Base-by-base conservation (phyloP, 64 coral and sea anemone genomes). In the Montipora foliosa region DNA sequence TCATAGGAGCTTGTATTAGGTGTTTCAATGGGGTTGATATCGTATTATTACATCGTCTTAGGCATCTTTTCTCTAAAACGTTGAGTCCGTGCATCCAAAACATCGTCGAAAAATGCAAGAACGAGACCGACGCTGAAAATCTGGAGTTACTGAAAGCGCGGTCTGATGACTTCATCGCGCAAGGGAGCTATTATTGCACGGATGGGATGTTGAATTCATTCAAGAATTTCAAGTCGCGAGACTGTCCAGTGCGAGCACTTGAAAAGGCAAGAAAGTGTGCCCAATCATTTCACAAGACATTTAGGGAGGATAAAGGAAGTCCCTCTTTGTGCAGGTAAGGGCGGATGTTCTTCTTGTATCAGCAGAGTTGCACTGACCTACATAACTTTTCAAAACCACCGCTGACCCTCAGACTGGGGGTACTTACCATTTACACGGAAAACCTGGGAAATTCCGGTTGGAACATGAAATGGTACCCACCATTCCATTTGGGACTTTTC, bases 321-420 rank as follows among this genome's bases (percentile, higher is more conserved):
- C 44, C 37, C 15, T 21, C 16, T 1, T 51, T 86, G 19, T 86
- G 82, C 82, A 86, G 82, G 82, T 86, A 9, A 84, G 60, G n/a
- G 62, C 3, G 21, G 1, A 16, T 12, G 9, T 64, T 64, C 9
- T 64, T 64, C 13, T 16, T 12, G 61, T 16, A 64, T 15, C 14
- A 15, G 14, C 52, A 55, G 52, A 6, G 52, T 55, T 55, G 1
- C 29, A 37, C 29, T 37, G 29, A 37, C 29, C 29, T 37, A 37
- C 29, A 37, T 37, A 37, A 37, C 29, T 37, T 37, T 37, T 37
- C 29, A 37, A 37, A 37, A 37, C 1, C 29, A 2, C 29, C 1
- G 29, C 29, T 37, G 29, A 37, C 29, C 29, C 29, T 37, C 29
- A 37, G 29, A 37, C 29, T 37, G 29, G 29, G 29, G 29, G 29